Base-by-base conservation (phyloP, 2,113 vertebrate genomes). In the Engraulis encrasicolus region DNA sequence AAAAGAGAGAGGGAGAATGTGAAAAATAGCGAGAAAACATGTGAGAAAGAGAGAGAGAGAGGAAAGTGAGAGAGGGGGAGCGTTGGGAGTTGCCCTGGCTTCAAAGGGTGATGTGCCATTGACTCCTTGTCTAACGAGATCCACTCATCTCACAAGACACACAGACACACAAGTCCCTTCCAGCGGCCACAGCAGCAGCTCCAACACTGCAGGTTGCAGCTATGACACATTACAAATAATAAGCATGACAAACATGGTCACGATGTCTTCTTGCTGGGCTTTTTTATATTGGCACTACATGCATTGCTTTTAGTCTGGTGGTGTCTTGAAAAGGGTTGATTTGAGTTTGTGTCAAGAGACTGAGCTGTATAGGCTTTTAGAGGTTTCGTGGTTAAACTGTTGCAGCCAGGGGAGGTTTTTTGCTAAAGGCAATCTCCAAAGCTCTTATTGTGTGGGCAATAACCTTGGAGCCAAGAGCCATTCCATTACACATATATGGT, bases 381-480 rank as follows among this genome's bases (percentile, higher is more conserved):
- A 74, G 66, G 66, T 31, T 74, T 27, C 66, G 66, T 74, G 66
- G 66, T 27, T 74, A 27, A 74, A 74, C 66, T 74, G 66, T 74
- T 34, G 66, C 27, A 74, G 27, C 14, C 27, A 31, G 15, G 34
- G 27, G 31, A n/a, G n/a, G n/a, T n/a, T n/a, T 17, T 34, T 74
- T 34, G 23, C 31, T 3, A 31, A 71, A 71, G 15, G 27, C 17
- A 34, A 31, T 31, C 66, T 74, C 27, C 27, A 74, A 74, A 27
- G 66, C 66, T 74, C 31, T 74, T 27, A 23, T 66, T 27, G 58
- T 27, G 58, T 27, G 58, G n/a, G 23, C n/a, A 23, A 66, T 23
- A 23, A 66, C 17, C 2, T 66, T 27, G 31, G 2, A 17, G 20
- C 52, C 52, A 19, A 17, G 31, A 34, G 1, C 12, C 0, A 36